Percentiles rank a stretch among this genome's conserved stretches.
phyloP scores from a whole-genome alignment of 2,888 invertebrate species.

The Oscheius sp. region DNA sequence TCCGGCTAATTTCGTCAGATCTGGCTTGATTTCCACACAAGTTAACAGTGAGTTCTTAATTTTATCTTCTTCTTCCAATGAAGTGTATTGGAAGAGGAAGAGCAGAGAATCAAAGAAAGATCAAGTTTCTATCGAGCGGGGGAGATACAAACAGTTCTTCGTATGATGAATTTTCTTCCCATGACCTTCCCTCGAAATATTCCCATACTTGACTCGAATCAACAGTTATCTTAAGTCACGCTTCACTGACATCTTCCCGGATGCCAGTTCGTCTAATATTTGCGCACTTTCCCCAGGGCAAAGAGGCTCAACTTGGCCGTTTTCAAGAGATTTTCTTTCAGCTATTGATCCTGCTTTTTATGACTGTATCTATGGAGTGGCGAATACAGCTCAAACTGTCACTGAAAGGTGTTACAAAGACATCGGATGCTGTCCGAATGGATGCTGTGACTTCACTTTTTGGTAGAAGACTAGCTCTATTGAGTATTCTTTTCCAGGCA shows the following conservation, averaged over 20 bases:
- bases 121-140: no score
- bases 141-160: neutral
- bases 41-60: conserved; percentile 46
- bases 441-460: conserved; percentile 51
- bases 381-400: conserved; percentile 49
- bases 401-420: conserved; percentile 59
- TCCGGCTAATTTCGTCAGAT: conserved; percentile 39
- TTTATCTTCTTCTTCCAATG: neutral
- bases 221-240: no score
- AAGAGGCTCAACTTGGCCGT: no score
- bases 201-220: neutral
- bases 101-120: no score
- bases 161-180: no score
- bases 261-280: conserved; percentile 23
- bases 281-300: conserved; percentile 28
- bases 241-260: neutral
- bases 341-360: conserved; percentile 59
- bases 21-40: conserved; percentile 47
- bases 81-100: neutral
- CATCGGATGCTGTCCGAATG: conserved; percentile 55
- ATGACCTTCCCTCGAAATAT: conserved; percentile 1
- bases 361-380: conserved; percentile 57
- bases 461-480: conserved; percentile 37
- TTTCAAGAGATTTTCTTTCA: no score
- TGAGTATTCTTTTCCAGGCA: conserved; percentile 34